Evolutionary conservation across 2,113 vertebrate genomes (phyloP).

Genomic region (Cacatua alba): DNA sequence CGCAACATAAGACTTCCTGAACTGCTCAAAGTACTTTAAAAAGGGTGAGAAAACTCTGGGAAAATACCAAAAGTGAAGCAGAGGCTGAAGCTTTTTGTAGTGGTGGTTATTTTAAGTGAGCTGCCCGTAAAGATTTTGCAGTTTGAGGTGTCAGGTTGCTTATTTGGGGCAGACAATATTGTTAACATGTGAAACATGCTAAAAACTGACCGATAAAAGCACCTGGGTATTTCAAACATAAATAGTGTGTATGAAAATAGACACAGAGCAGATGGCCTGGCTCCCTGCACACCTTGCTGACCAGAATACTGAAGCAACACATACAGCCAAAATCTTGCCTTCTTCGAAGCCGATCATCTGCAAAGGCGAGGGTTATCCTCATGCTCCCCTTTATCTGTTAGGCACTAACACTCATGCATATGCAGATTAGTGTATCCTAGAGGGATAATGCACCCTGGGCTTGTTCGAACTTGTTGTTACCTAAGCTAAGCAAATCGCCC

Average conservation of each 20-base stretch:
- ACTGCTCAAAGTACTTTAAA: background rate
- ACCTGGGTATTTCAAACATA: conserved; percentile 33
- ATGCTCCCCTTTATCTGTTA: background rate
- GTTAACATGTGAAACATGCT: background rate
- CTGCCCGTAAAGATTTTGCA: background rate
- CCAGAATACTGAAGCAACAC: background rate
- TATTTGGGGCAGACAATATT: background rate
- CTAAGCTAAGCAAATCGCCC: conserved; percentile 15
- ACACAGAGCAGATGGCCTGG: conserved; percentile 49
- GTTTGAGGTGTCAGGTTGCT: background rate
- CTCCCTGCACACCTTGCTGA: conserved; percentile 51
- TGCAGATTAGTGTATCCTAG: background rate
- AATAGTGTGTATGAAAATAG: conserved; percentile 32
- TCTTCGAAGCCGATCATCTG: conserved; percentile 9
- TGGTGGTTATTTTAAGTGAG: background rate
- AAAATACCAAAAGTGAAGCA: background rate
- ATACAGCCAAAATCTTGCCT: background rate
- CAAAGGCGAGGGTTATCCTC: conserved; percentile 2
- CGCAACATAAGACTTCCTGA: rapidly evolving
- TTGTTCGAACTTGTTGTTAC: conserved; percentile 14
- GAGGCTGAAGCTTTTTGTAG: background rate
- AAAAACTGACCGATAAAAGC: background rate
- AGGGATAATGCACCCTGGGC: background rate
- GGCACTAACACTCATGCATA: background rate
- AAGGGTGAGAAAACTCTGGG: background rate